These are phyloP conservation scores for Glossophaga mutica DNA, from an alignment of 2,797 vertebrate species.

Conservation along the genomic window DNA sequence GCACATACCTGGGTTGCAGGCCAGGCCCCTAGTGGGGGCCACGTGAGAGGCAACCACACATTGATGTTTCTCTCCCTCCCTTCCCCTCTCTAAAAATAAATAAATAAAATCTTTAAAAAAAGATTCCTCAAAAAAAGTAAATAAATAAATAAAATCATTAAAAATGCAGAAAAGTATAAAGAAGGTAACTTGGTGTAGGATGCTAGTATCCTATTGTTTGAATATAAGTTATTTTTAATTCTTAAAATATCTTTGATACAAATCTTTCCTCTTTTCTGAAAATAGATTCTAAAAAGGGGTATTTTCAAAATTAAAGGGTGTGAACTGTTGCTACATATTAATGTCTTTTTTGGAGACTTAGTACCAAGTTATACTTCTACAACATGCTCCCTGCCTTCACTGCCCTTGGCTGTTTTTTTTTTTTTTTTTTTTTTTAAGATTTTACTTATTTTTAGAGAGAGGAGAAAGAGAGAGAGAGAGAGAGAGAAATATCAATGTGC, in stretches of 20 bases:
- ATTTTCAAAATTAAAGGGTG: slow-evolving; percentile 27
- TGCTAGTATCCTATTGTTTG: background rate
- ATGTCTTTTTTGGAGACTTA: slow-evolving; percentile 25
- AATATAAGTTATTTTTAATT: slow-evolving; percentile 10
- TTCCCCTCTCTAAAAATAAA: no score
- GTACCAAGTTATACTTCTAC: background rate
- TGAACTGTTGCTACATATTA: slow-evolving; percentile 22
- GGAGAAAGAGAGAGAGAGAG: no score
- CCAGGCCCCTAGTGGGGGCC: no score
- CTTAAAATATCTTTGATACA: background rate
- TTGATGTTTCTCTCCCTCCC: no score
- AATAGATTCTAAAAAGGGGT: slow-evolving; percentile 14
- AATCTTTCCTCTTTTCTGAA: slow-evolving; percentile 45
- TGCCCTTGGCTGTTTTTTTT: background rate
- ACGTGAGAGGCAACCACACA: no score
- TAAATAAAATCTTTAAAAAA: no score
- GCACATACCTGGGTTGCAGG: no score
- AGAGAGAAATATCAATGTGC: no score
- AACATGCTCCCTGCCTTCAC: background rate
- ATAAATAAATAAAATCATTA: slow-evolving; percentile 4
- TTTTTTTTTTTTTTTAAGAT: no score
- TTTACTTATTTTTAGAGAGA: no score
- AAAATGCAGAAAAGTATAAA: background rate
- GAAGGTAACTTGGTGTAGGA: background rate
- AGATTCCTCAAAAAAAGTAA: no score